Evolutionary conservation across 2,113 vertebrate genomes (phyloP).

Genomic region (Bucco capensis): DNA sequence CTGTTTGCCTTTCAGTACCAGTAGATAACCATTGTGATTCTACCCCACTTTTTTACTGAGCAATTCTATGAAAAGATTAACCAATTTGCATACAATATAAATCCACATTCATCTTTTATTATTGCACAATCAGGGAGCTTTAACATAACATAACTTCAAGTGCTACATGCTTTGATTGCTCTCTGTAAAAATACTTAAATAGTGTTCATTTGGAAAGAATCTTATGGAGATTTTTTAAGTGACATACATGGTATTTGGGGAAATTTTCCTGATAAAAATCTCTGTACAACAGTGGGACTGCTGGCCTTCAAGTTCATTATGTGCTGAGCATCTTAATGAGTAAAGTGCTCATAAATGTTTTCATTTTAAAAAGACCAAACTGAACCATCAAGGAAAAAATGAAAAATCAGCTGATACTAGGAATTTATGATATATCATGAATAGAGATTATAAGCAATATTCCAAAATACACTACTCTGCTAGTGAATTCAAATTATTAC

Average conservation of each 20-base stretch:
- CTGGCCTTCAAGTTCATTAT: not conserved
- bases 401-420: not conserved
- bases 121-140: slow-evolving; percentile 46
- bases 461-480: not conserved
- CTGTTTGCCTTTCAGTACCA: not conserved
- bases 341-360: not conserved
- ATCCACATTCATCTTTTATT: slow-evolving; percentile 47
- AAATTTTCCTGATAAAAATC: not conserved
- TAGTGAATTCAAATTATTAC: not conserved
- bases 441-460: not conserved
- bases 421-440: not conserved
- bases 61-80: slow-evolving; percentile 22
- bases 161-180: slow-evolving; percentile 36
- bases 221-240: not conserved
- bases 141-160: slow-evolving; percentile 51
- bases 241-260: not conserved
- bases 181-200: slow-evolving; percentile 50
- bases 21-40: not conserved
- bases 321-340: not conserved
- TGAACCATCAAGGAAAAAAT: not conserved
- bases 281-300: not conserved
- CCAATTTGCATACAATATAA: slow-evolving; percentile 58
- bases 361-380: not conserved
- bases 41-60: not conserved
- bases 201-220: not conserved